Evolutionary conservation across 2,888 invertebrate species (phyloP), one percentile per base, ranked within the genome.

Genomic region (Polyploca ridens): DNA sequence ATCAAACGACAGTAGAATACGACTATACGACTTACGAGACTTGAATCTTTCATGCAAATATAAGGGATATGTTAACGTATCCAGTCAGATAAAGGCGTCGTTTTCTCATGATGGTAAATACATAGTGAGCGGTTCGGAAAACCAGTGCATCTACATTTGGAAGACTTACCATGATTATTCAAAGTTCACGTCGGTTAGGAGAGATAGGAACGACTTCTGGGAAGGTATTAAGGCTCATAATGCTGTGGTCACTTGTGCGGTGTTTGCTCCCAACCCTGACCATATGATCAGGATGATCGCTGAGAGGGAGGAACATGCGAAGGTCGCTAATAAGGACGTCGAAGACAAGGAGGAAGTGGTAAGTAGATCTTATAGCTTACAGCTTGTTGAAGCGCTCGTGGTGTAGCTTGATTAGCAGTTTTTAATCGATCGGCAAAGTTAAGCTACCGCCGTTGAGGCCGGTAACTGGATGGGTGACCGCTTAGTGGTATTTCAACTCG

Each of bases 81-180:
- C 98, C 74, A 99, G 99, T 85, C 99, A 99, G 86, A 99, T 99
- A 64, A 98, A 99, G 81, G 99, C 99, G 0, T 98, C 98, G 49
- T 99, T 99, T 83, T 99, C 99, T 74, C 99, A 99, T 78, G 99
- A 99, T 82, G 99, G 99, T 0, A 98, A 98, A 83, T 99, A 99
- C 87, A 98, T 99, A 61, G 97, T 99, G 0, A 98, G 99, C 84
- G 99, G 99, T 0, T 99, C 99, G 0, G 99, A 99, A 84, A 99
- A 99, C 91, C 97, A 98, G 82, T 99, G 98, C 89, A 98, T 99
- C 75, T 99, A 99, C 85, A 97, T 99, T 64, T 99, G 99, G 99
- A 98, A 98, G 90, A 99, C 99, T 0, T 97, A 98, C 87, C 98
- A 99, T 81, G 99, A 99, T 83, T 98, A 98, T 86, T 97, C 98